Percentiles rank a stretch among this genome's conserved stretches.
These are phyloP conservation scores for Otus sunia DNA, from an alignment of 2,113 vertebrate species.

Conservation along the genomic window DNA sequence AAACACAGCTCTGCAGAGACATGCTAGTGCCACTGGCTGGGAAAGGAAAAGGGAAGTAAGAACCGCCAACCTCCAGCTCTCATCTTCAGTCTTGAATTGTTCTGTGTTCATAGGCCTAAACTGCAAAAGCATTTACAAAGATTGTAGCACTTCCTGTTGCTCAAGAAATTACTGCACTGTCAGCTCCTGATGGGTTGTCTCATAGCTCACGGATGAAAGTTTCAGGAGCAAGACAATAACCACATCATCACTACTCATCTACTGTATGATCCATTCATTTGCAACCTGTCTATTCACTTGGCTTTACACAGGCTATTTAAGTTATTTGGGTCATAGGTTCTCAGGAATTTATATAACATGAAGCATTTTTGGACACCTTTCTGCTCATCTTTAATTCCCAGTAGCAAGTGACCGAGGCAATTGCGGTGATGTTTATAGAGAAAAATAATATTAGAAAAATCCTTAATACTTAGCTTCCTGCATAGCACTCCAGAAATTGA, in stretches of 20 bases:
- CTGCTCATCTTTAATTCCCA: neutral
- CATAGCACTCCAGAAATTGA: neutral
- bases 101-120: neutral
- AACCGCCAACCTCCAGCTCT: neutral
- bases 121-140: neutral
- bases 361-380: neutral
- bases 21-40: neutral
- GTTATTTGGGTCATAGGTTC: neutral
- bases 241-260: neutral
- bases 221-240: neutral
- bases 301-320: neutral
- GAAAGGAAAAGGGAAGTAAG: neutral
- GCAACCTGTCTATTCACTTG: neutral
- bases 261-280: neutral
- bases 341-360: neutral
- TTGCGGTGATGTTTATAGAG: neutral
- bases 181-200: neutral
- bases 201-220: neutral
- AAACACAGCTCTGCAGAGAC: neutral
- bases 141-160: neutral
- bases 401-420: neutral
- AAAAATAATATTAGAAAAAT: neutral
- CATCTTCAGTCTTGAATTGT: neutral
- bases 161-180: neutral
- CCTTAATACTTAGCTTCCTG: neutral